Base-by-base conservation (phyloP, 2,113 vertebrate genomes). In the Cochlearius cochlearius region DNA sequence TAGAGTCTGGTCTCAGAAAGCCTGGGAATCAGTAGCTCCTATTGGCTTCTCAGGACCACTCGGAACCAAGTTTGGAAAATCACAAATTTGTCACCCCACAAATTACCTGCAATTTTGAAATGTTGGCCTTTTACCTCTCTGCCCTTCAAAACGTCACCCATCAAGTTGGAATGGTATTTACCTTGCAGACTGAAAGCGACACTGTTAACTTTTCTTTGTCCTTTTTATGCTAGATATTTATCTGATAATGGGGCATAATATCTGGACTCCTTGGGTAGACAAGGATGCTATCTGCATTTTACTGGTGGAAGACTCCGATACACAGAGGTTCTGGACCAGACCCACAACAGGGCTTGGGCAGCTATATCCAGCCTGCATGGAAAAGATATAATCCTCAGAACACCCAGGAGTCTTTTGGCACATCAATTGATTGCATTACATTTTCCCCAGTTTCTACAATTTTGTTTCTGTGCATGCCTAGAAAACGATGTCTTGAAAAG, bases 371-470 rank as follows among this genome's bases (percentile, higher is more conserved):
- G 5, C 52, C 92, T 94, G 88, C 60, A 82, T 45, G n/a, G 41
- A 53, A 76, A 90, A 90, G 69, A 95, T 85, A 90, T 43, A 94
- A 94, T 86, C 63, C 80, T 86, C 71, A 93, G 52, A 93, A 94
- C 27, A 92, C 74, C 71, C 93, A 90, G 69, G 73, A 91, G 87
- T 86, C 71, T 94, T 94, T 94, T 96, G 92, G 96, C 85, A 94
- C 45, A 62, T 82, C 80, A 66, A 3, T 60, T 3, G 3, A 73
- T 52, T 90, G 49, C 71, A 79, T 90, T 90, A 22, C n/a, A 39
- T 92, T 93, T 93, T 77, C 38, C 67, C 29, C 71, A 80, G 36
- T 77, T 88, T 74, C 67, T 85, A 76, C 22, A 77, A 4, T 80
- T 92, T 29, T 86, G 34, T 73, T 88, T 74, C 83, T 73, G 30